Evolutionary conservation across 2,888 invertebrate species (phyloP), one percentile per base, ranked within the genome.

Genomic region (Chloroclystis v-ata): DNA sequence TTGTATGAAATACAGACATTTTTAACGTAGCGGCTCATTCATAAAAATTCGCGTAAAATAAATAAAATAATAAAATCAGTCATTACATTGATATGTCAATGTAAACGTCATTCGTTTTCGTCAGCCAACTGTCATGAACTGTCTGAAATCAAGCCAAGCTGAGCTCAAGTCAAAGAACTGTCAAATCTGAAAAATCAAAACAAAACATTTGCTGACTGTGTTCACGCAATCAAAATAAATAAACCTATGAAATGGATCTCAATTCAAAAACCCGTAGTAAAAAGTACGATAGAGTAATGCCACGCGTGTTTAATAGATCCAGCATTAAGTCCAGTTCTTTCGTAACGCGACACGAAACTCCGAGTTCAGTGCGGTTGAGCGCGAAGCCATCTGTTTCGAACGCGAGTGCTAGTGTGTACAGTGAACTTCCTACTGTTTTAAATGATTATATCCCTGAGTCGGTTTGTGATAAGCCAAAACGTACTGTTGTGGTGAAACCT

Each of bases 1-100:
- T 47, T 40, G 64, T 80, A 70, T 82, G 75, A 72, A 83, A 75
- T 69, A 82, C 70, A 61, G 80, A 82, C 86, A 86, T 86, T 79
- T 82, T 80, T 20, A 5, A 4, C 5, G 20, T 20, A 20, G 20
- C 20, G 20, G 20, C 3, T 20, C 20, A 20, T 20, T 20, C 5
- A 20, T 2, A 4, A 20, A 20, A 20, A 20, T 4, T 20, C 5
- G 5, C 5, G 5, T 4, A 20, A 20, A 20, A 20, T 4, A 20
- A 20, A 20, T 5, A n/a, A n/a, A n/a, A n/a, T n/a, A n/a, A n/a
- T n/a, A n/a, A n/a, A n/a, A n/a, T n/a, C n/a, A n/a, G n/a, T n/a
- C n/a, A n/a, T n/a, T n/a, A n/a, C n/a, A n/a, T n/a, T n/a, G n/a
- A n/a, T n/a, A n/a, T n/a, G n/a, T n/a, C n/a, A n/a, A n/a, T n/a